Evolutionary conservation across 2,797 vertebrate species (phyloP), one percentile per base, ranked within the genome.

Genomic region (Philypnodon macrostomus): DNA sequence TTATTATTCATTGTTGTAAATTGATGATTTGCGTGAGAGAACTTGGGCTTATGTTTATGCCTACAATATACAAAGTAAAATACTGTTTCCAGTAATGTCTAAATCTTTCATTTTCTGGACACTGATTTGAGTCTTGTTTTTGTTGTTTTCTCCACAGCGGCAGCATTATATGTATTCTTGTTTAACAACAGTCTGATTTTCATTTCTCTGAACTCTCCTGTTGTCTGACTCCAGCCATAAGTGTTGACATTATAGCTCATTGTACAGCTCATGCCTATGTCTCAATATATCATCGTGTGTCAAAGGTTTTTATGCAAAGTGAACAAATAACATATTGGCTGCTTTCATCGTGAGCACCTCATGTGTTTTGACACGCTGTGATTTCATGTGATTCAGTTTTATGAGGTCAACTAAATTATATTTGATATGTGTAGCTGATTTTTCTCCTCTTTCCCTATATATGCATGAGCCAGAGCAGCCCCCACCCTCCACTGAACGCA

Each of bases 321-420:
- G 41, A 64, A 60, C 51, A 67, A 67, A 72, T 60, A 70, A 60
- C 56, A 63, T 27, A 73, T 75, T 73, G 65, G 11, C 51, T 66
- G 37, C 41, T 58, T 53, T 61, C 34, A 24, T 61, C 56, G 34
- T 5, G 32, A 75, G 63, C 53, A 66, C 39, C 45, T 52, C 42
- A 18, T 73, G 57, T 77, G 67, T 85, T 81, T 69, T 63, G 57
- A 71, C 68, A 78, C 71, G 38, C 55, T 76, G 53, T 73, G 67
- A 80, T 83, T 83, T 75, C 60, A 69, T 48, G 54, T 77, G 73
- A 73, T 74, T 77, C 70, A 79, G 81, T 85, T 84, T 78, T 78
- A 81, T 74, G 74, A 79, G 76, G 79, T 85, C 77, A 85, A 76
- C 68, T 80, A 72, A 84, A 79, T 85, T 70, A 77, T 64, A 77